Base-by-base conservation (phyloP, 2,888 invertebrate species). In the Perithous albicinctus region DNA sequence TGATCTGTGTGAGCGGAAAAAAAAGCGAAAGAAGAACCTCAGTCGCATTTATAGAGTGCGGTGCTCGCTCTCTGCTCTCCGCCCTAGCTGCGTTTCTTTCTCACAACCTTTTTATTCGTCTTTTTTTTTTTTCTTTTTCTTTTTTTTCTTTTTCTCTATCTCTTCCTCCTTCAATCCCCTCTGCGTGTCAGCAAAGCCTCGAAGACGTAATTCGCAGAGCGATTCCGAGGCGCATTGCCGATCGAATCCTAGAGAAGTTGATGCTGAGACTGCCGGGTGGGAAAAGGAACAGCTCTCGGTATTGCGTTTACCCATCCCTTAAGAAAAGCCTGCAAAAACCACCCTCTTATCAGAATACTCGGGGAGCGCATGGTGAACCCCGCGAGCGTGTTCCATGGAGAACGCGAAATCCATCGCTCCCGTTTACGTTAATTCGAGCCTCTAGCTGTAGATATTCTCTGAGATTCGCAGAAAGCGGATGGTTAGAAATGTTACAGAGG, bases 171-270 rank as follows among this genome's bases (percentile, higher is more conserved):
- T 35, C 46, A 59, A 77, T 61, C 59, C 20, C 64, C 46, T 56
- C 46, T 56, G 75, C 73, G 75, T 80, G 83, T 86, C 70, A 75
- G 75, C 56, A n/a, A n/a, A 67, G 70, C 86, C 86, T 86, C 84
- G 87, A 86, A 86, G 89, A 90, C 88, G 90, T 89, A 88, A 90
- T 89, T 89, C 88, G 80, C 85, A 76, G 83, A 82, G 84, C 86
- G 85, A 88, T 88, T 90, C 87, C 87, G 66, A 73, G 63, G 69
- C 59, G 72, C 76, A 80, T 76, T 76, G 48, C 80, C 72, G 80
- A 70, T 67, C 76, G 61, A 77, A 80, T 80, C 35, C 66, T 43
- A 32, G 46, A 66, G 51, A 77, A 72, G 72, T 29, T 59, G 48
- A 43, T 23, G 38, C 26, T 7, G 12, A 35, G 29, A 23, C 35